Base-by-base conservation (phyloP, 2,113 vertebrate species). In the Rhagologus leucostigma region DNA sequence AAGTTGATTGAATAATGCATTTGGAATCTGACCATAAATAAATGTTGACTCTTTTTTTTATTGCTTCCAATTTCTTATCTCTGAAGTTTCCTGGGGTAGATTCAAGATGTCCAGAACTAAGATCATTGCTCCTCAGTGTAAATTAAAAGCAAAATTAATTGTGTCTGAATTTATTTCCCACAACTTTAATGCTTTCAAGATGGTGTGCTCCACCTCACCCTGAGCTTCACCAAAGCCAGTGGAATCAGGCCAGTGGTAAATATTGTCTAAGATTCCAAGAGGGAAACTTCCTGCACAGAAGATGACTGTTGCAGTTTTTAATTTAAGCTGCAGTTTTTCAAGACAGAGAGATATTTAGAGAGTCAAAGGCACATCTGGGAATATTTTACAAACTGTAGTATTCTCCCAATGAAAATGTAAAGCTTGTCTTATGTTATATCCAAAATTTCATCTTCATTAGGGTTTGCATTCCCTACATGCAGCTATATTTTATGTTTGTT, bases 381-480 rank as follows among this genome's bases (percentile, higher is more conserved):
- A 96, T 92, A 95, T 97, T 98, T 98, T 97, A 91, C 96, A 97
- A 97, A 95, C 85, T 84, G 47, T 52, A 96, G 79, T 96, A 96
- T 87, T 96, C 91, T 95, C 93, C 96, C 95, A 95, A 87, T 90
- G 95, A 97, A 96, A 97, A 98, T 94, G 96, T 89, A 92, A 96
- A 97, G 89, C 94, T 95, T 96, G 95, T 97, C 95, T 96, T 73
- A 92, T 77, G 82, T 76, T 96, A 78, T 95, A 79, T 95, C 88
- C 96, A 95, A 97, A 98, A 91, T 96, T 95, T 97, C 85, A 92
- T 96, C 93, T 97, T 98, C 97, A 98, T 98, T 98, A 97, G 89
- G 76, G 80, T 96, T 96, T 95, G 92, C 91, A 92, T 96, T 97
- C 94, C 68, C 65, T 94, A 67, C 89, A 96, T 91, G 83, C 94